Base-by-base conservation (phyloP, 2,888 invertebrate species). In the Hofmannophila pseudospretella region DNA sequence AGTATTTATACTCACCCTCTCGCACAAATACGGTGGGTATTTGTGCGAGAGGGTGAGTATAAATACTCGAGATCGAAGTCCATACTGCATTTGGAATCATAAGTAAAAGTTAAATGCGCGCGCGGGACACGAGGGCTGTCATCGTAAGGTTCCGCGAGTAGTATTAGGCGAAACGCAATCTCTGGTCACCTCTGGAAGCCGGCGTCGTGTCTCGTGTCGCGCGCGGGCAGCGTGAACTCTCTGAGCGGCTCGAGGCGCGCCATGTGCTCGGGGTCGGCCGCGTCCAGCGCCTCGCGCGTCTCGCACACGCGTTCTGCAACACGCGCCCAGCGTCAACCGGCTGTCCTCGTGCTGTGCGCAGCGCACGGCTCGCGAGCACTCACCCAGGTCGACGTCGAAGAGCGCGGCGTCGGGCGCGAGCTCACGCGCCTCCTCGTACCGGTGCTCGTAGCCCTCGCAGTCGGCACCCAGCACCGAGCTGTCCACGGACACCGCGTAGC, bases 401-500 rank as follows among this genome's bases (percentile, higher is more conserved):
- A 62, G 49, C 8, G 50, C 45, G 3, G 56, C 45, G 42, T 65
- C 58, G 38, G 55, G 4, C 44, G 44, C 36, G 16, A 46, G 46
- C 32, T 47, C 36, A 20, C 43, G 41, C 23, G 69, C 67, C 36
- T 64, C 64, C 25, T 45, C 42, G 64, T 77, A 85, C 32, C 62
- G 58, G 43, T 81, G 81, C 54, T 66, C 62, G 61, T 80, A 79
- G 14, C 65, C 57, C 51, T 85, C 85, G 50, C 64, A 51, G 48
- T 57, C 52, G 14, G 57, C 41, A 22, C 84, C 84, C 47, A 85
- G 67, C 50, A 68, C 54, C 1, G 82, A 77, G 50, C 82, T 82
- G 67, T 84, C 77, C 36, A 78, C 70, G 1, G 49, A 37, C 45
- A 84, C 77, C 1, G 66, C 51, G 57, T 84, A 85, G 72, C 53